phyloP scores from a whole-genome alignment of 2,113 vertebrate species.

The Sisor rabdophorus region DNA sequence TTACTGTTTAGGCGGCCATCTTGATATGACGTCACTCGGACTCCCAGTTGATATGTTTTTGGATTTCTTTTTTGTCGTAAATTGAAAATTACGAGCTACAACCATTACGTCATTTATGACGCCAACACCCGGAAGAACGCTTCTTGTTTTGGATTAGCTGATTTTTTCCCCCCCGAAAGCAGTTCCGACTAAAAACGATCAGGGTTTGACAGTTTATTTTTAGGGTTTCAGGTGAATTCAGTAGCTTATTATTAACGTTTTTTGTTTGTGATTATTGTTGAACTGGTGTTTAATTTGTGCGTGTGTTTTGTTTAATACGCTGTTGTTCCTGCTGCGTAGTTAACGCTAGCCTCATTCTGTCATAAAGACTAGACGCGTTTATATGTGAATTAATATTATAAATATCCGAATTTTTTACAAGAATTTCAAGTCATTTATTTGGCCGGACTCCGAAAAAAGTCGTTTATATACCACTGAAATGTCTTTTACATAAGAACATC shows the following conservation, averaged over 20 bases:
- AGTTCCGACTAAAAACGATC: neutral
- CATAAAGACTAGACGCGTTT: neutral
- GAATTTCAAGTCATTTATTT: neutral
- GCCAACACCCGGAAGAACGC: conserved; percentile 24
- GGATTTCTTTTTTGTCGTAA: neutral
- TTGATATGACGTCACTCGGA: neutral
- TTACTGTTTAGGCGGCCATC: neutral
- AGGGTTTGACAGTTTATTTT: conserved; percentile 31
- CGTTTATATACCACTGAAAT: neutral
- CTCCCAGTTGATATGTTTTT: neutral
- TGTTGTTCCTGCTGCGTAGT: conserved; percentile 4
- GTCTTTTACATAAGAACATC: neutral
- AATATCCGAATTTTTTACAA: neutral
- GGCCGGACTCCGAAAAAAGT: neutral
- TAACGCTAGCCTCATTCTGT: neutral
- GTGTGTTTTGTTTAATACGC: neutral
- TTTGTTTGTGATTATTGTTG: neutral
- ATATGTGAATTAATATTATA: neutral
- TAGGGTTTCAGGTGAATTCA: neutral
- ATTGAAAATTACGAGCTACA: neutral
- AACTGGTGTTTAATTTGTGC: neutral
- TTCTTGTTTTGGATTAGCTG: conserved; percentile 21
- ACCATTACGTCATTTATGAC: neutral
- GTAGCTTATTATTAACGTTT: no score
- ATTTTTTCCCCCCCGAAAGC: neutral